These are phyloP conservation scores for Peromyscus maniculatus DNA, from an alignment of 2,113 vertebrate genomes.

Conservation along the genomic window DNA sequence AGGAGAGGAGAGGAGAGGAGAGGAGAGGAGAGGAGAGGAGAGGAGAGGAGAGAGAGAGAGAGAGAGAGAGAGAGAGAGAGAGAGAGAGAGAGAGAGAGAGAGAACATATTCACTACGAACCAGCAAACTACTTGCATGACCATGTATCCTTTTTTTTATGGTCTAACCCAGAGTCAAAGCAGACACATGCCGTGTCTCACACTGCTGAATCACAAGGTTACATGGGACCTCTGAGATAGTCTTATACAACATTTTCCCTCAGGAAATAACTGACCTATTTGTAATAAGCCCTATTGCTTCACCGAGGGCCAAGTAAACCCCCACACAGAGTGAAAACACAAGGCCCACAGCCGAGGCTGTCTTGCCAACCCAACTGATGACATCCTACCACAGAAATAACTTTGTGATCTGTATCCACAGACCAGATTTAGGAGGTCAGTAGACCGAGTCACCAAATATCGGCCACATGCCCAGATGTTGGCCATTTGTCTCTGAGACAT, in stretches of 20 bases:
- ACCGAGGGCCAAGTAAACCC: neutral
- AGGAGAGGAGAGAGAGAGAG: neutral
- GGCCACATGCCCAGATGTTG: neutral
- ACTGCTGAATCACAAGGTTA: neutral
- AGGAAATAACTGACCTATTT: neutral
- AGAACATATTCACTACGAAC: neutral
- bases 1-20: too few species aligned
- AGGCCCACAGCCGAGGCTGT: neutral
- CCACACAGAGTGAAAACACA: neutral
- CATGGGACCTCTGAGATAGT: neutral
- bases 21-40: too few species aligned
- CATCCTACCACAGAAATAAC: neutral
- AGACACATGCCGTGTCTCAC: neutral
- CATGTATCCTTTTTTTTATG: accelerated
- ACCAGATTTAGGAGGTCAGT: neutral
- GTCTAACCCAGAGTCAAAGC: neutral
- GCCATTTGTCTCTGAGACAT: neutral
- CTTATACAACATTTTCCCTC: neutral
- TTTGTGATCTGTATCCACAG: neutral
- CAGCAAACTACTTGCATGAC: too few species aligned
- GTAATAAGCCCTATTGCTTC: neutral
- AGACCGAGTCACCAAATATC: neutral
- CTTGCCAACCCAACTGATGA: neutral
- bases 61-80: neutral
- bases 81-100: neutral